Evolutionary conservation across 2,888 invertebrate species (phyloP).

Genomic region (Graphium colonna): DNA sequence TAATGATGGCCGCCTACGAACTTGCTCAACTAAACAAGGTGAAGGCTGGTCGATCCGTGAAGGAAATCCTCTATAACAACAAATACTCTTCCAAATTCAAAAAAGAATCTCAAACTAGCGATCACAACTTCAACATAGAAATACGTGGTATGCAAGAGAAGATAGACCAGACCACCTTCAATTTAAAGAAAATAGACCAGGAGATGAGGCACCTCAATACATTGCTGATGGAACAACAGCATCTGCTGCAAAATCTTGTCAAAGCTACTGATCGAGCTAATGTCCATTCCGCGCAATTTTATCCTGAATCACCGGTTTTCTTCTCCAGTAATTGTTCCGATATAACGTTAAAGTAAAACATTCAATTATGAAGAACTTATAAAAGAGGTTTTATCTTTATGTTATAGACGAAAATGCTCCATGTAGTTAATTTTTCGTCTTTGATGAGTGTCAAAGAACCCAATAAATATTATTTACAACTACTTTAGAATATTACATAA

Average conservation of each 20-base stretch:
- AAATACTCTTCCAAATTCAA: constrained; percentile 82
- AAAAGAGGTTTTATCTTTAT: too few species aligned
- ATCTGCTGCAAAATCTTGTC: constrained; percentile 56
- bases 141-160: constrained; percentile 83
- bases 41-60: constrained; percentile 82
- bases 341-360: constrained; percentile 25
- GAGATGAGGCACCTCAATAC: constrained; percentile 85
- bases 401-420: too few species aligned
- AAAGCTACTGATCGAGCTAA: constrained; percentile 48
- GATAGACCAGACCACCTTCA: constrained; percentile 85
- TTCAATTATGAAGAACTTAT: too few species aligned
- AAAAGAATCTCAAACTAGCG: constrained; percentile 68
- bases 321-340: constrained; percentile 48
- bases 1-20: constrained; percentile 89
- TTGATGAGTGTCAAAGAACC: too few species aligned
- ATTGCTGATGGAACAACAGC: constrained; percentile 64
- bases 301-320: constrained; percentile 58
- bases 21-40: constrained; percentile 87
- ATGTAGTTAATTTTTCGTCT: too few species aligned
- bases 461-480: too few species aligned
- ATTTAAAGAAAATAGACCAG: constrained; percentile 84
- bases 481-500: too few species aligned
- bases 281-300: constrained; percentile 42
- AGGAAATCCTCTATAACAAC: constrained; percentile 79
- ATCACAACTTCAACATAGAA: constrained; percentile 77